Base-by-base conservation (phyloP, 2,113 vertebrate species). In the Acanthisitta chloris region DNA sequence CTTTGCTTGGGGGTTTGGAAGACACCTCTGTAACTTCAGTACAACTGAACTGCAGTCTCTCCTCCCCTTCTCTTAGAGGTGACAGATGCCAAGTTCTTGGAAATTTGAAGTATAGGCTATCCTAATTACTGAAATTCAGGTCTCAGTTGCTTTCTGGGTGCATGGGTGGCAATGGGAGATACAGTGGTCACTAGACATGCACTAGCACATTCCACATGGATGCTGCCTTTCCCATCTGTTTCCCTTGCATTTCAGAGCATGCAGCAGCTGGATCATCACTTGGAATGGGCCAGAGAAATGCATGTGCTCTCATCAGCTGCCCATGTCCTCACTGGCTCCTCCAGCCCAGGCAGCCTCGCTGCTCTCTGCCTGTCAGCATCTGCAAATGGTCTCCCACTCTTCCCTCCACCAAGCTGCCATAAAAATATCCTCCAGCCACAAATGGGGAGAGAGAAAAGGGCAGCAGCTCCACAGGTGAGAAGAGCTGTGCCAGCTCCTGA, bases 141-240 rank as follows among this genome's bases (percentile, higher is more conserved):
- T 49, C 45, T 8, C 6, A 6, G 8, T 61, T 69, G 19, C 38
- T 42, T 73, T 78, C 65, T 29, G 28, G 17, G 49, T 23, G 28
- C 1, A 0, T 5, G 20, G 10, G 45, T 29, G 29, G 29, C 79
- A 51, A 4, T 6, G 10, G 25, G 46, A 57, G 42, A 7, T 34
- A 9, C 0, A 4, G 15, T 46, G 45, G 10, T 62, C 38, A 38
- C 14, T 16, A 31, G 42, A n/a, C 3, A 10, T 0, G 17, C 6
- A 6, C 33, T 19, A 36, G 40, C n/a, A 57, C 8, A 0, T 26
- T 42, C 72, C 55, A 19, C 69, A 58, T 0, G 14, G 38, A 12
- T 52, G 3, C 9, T 15, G 36, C 7, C 31, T 67, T 34, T 81
- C 34, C 40, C 26, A 19, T 19, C 45, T 25, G 3, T 15, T 80